These are phyloP conservation scores for Melanchra persicariae DNA, from an alignment of 2,888 invertebrate species.

Conservation along the genomic window DNA sequence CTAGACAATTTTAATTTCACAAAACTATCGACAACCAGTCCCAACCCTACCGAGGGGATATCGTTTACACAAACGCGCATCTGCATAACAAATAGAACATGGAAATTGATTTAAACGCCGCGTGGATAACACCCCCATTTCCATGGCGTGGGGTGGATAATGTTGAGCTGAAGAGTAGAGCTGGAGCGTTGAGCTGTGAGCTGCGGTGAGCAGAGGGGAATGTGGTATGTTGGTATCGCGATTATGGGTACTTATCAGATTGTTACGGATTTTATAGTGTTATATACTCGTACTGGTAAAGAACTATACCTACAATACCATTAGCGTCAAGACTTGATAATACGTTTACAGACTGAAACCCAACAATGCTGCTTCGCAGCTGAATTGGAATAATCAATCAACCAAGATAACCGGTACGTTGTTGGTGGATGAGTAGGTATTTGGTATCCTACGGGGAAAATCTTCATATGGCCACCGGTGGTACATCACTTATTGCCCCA, in stretches of 20 bases:
- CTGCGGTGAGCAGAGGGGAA: constrained; percentile 12
- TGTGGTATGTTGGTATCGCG: constrained; percentile 17
- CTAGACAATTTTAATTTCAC: background rate
- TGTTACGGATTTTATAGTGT: constrained; percentile 1
- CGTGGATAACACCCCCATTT: constrained; percentile 64
- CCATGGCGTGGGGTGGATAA: constrained; percentile 39
- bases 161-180: constrained; percentile 37
- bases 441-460: no score
- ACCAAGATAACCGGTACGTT: no score
- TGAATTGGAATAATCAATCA: no score
- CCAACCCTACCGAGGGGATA: constrained; percentile 65
- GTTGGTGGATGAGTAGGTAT: no score
- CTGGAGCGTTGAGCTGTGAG: constrained; percentile 15
- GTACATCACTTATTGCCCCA: no score
- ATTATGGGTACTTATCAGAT: constrained; percentile 13
- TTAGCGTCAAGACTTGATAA: no score
- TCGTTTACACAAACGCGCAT: constrained; percentile 70
- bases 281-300: background rate
- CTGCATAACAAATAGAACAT: constrained; percentile 84
- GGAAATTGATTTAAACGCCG: constrained; percentile 86
- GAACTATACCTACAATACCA: no score
- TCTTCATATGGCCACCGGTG: no score
- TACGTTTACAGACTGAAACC: no score
- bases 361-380: no score
- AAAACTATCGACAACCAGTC: constrained; percentile 34